Base-by-base conservation (phyloP, 2,113 vertebrate species). In the Haemorhous mexicanus region DNA sequence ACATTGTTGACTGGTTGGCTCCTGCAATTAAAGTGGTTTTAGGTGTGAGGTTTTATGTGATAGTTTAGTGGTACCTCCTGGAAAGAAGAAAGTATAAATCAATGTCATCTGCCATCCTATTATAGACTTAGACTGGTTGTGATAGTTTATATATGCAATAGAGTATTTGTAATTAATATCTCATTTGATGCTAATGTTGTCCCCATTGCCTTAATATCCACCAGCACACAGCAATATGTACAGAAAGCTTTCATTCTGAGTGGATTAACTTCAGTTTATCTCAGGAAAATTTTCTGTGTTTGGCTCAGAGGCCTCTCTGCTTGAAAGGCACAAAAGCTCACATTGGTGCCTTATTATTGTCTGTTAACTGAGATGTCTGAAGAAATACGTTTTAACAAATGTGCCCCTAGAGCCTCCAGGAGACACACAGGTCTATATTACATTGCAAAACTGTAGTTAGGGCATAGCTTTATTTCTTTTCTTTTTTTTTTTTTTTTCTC, bases 401-500 rank as follows among this genome's bases (percentile, higher is more conserved):
- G 4, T 46, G 27, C 9, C 20, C 11, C 47, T 59, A 18, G n/a
- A 46, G 13, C 26, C 24, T 77, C 41, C 32, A 47, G 23, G 59
- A 77, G 26, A 44, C 33, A 21, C 10, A 33, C 3, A 33, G 16
- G 8, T 39, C 19, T 82, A 10, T 39, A 41, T 27, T 58, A 47
- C 22, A 41, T 8, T 13, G 17, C 32, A 81, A 66, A 83, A 52
- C 4, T 11, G 3, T 23, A 47, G 8, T 37, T 58, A 52, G 12
- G 28, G 11, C 3, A 13, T 13, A 53, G 4, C 2, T 35, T 58
- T 35, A 24, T 35, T 35, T 24, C 9, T 58, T 58, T 47, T 6
- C 2, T 37, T 9, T 10, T 9, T 9, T 19, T 62, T 3, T 24
- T 3, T 3, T 11, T 28, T 17, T 6, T 58, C 17, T 5, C 8